phyloP scores from a whole-genome alignment of 23 tunicate species.

The Oikopleura dioica region DNA sequence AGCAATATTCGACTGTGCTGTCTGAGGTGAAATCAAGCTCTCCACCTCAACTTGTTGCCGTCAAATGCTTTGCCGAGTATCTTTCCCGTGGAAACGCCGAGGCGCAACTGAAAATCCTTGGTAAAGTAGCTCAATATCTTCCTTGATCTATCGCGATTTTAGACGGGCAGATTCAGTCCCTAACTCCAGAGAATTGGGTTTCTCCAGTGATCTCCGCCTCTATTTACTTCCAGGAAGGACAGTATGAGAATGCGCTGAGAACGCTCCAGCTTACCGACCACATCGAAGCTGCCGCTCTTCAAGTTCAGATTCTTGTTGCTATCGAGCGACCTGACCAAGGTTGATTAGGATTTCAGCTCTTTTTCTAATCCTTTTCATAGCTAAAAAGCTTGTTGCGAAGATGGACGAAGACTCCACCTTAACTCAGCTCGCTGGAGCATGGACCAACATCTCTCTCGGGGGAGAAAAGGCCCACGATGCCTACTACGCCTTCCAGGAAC shows the following conservation, averaged over 20 bases:
- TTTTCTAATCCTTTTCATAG: too few relatives aligned
- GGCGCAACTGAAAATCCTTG: too few relatives aligned
- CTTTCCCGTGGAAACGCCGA: too few relatives aligned
- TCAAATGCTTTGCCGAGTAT: slow-evolving; percentile 47
- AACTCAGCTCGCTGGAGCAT: slow-evolving; percentile 83
- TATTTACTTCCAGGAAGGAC: slow-evolving; percentile 50
- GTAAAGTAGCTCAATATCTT: too few relatives aligned
- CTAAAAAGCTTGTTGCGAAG: slow-evolving; percentile 51
- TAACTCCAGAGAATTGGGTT: slow-evolving; percentile 38
- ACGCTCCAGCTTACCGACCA: slow-evolving; percentile 49
- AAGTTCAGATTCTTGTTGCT: slow-evolving; percentile 42
- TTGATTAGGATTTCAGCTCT: slow-evolving; percentile 17
- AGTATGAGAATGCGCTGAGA: slow-evolving; percentile 49
- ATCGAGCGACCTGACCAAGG: slow-evolving; percentile 59
- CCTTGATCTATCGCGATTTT: too few relatives aligned
- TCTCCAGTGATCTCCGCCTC: slow-evolving; percentile 58
- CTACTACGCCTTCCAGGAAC: slow-evolving; percentile 72
- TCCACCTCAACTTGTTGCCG: slow-evolving; percentile 37
- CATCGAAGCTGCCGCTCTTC: slow-evolving; percentile 60
- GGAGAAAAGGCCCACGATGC: slow-evolving; percentile 97
- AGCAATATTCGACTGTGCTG: slow-evolving; percentile 56
- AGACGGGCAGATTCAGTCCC: too few relatives aligned
- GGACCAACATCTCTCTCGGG: slow-evolving; percentile 74
- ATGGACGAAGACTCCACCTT: slow-evolving; percentile 72
- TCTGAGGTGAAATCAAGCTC: slow-evolving; percentile 41